These are phyloP conservation scores for Bathynomus jamesi DNA, from an alignment of 1,140 invertebrate species.

Conservation along the genomic window DNA sequence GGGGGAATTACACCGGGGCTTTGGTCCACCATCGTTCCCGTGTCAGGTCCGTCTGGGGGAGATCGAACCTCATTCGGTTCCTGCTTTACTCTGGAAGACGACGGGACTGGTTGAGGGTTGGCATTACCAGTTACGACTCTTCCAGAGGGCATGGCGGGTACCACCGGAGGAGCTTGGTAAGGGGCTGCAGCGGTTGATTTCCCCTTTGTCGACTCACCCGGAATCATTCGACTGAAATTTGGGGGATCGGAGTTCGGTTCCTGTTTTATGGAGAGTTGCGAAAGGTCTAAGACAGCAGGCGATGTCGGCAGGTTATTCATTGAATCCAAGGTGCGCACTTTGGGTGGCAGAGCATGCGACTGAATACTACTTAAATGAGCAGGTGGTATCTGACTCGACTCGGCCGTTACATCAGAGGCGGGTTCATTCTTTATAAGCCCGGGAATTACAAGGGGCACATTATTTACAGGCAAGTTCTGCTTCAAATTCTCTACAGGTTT, in stretches of 20 bases:
- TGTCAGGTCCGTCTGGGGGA: constrained; percentile 27
- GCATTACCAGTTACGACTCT: constrained; percentile 31
- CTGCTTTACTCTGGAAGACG: constrained; percentile 18
- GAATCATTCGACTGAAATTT: constrained; percentile 26
- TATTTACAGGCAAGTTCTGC: not conserved
- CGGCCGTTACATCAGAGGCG: too few relatives aligned
- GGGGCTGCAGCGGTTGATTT: constrained; percentile 5
- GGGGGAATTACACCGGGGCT: constrained; percentile 23
- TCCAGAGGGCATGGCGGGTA: constrained; percentile 29
- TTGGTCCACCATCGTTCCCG: constrained; percentile 6
- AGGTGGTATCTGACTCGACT: constrained; percentile 18
- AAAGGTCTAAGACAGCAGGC: constrained; percentile 21
- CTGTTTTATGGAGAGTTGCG: constrained; percentile 10
- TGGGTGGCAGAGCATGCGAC: constrained; percentile 8
- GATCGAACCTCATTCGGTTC: constrained; percentile 16
- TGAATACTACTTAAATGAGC: constrained; percentile 20
- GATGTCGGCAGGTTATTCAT: constrained; percentile 9
- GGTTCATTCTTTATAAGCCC: not conserved
- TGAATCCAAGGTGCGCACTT: constrained; percentile 9
- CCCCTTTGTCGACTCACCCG: constrained; percentile 28
- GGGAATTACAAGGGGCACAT: too few relatives aligned
- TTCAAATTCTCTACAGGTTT: constrained; percentile 8
- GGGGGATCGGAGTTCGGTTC: constrained; percentile 9
- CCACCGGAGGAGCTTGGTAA: constrained; percentile 18
- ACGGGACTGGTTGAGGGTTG: constrained; percentile 25